Base-by-base conservation (phyloP, 1,140 invertebrate species). In the Eufriesea mexicana region DNA sequence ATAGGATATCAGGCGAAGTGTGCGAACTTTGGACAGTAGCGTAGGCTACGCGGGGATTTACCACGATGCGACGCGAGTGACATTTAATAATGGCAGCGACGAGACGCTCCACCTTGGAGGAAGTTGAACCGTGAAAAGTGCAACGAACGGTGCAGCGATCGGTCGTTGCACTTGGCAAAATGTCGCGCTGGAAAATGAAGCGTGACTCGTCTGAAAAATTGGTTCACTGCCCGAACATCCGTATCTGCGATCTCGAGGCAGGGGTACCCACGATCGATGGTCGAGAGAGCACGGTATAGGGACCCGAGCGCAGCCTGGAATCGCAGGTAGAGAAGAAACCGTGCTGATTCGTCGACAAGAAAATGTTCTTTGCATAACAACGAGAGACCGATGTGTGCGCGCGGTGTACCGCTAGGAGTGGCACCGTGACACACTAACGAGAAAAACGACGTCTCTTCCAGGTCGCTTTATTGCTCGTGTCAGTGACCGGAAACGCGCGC, bases 301-400 rank as follows among this genome's bases (percentile, higher is more conserved):
- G 6, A 6, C 0, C 0, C 5, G 14, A 5, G 18, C 18, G 18
- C 0, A 20, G 20, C 0, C 62, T 5, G 20, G 62, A 12, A n/a
- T 45, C 12, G 20, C 23, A n/a, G 23, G 6, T 35, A 18, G 28
- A 7, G 55, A 42, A 25, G 67, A 66, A 84, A 71, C 66, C 28
- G n/a, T 42, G 59, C 45, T 42, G 81, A 86, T 80, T 80, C 84
- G 77, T 62, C 62, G 70, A 78, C 62, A 71, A 83, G 83, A 76
- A 87, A 90, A 77, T 80, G 84, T 80, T 82, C 57, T 80, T 79
- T 75, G 89, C 86, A 89, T 89, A 89, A 89, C 85, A 89, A 89
- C 79, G 84, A 89, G 72, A 35, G 51, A 18, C 35, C 61, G 54
- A 54, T 57, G 71, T 23, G 59, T 57, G 73, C 51, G 14, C 2